Evolutionary conservation across 2,113 vertebrate genomes (phyloP), one percentile per base, ranked within the genome.

Genomic region (Calonectris borealis): DNA sequence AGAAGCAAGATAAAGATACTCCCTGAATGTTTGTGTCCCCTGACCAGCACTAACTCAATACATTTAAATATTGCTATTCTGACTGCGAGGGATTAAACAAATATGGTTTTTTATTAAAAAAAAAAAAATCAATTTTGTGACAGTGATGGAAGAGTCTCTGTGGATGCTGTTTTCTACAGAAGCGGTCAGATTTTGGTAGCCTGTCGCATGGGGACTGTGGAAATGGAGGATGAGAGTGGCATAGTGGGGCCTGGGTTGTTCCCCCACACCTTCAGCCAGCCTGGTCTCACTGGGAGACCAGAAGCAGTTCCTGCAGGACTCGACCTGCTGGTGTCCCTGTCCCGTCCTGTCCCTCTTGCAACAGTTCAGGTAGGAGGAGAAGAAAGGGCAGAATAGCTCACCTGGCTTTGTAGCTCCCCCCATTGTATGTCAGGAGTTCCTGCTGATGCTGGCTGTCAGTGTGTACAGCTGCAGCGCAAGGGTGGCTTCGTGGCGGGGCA

Each of bases 371-470:
- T 2, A 54, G 36, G 38, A 78, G 46, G 36, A 58, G 58, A 71
- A 66, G 42, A 78, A 31, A 27, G 36, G n/a, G 34, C 38, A n/a
- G 49, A 72, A 38, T 19, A 42, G 32, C 55, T 70, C 54, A 5
- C 32, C 22, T 72, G 62, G 10, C 57, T 91, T 75, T 49, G 54
- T 20, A 65, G 38, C 58, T 91, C 26, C 18, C 26, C 13, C 15
- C 40, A 1, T 46, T 31, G 5, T 6, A 10, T 6, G 4, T 16
- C 22, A 62, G 42, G 61, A 73, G 6, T 5, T 72, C 27, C 27
- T 0, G 1, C 34, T 65, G 72, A 12, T 65, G 51, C 6, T 27
- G 51, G 51, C 7, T 27, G 51, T 19, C 18, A 18, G 54, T 0
- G 1, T 14, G 20, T 40, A 48, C 31, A 54, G 32, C 69, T 71